Conservation (phyloP, 2,888 invertebrate species). For the Siphlonurus alternatus region DNA sequence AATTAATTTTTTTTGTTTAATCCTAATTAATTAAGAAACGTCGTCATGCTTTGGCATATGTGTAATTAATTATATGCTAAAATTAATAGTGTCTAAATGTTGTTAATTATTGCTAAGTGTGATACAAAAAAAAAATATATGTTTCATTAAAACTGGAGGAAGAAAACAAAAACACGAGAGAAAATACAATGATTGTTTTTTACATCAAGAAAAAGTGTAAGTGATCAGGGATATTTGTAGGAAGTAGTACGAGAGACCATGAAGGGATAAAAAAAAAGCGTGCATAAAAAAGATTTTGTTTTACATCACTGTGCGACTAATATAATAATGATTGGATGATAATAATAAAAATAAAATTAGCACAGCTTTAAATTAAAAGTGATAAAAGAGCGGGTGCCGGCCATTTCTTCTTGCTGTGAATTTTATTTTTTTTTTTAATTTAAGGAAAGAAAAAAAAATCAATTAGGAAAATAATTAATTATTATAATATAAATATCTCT, state of each 20-base stretch:
- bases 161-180: too few relatives aligned
- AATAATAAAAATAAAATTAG: not conserved
- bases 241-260: not conserved
- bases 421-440: not conserved
- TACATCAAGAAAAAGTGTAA: not conserved
- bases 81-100: not conserved
- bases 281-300: not conserved
- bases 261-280: not conserved
- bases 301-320: not conserved
- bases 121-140: not conserved
- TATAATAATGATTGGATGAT: not conserved
- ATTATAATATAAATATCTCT: not conserved
- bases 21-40: not conserved
- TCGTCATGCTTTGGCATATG: not conserved
- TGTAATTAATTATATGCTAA: not conserved
- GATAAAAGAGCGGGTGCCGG: not conserved
- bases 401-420: not conserved
- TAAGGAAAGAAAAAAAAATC: not conserved
- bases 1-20: not conserved
- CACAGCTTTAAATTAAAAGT: not conserved
- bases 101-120: conserved; percentile 3
- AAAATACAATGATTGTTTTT: too few relatives aligned
- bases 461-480: not conserved
- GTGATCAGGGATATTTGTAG: not conserved
- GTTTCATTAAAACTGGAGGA: not conserved